phyloP scores from a whole-genome alignment of 2,797 vertebrate genomes.

The Nothura maculosa region DNA sequence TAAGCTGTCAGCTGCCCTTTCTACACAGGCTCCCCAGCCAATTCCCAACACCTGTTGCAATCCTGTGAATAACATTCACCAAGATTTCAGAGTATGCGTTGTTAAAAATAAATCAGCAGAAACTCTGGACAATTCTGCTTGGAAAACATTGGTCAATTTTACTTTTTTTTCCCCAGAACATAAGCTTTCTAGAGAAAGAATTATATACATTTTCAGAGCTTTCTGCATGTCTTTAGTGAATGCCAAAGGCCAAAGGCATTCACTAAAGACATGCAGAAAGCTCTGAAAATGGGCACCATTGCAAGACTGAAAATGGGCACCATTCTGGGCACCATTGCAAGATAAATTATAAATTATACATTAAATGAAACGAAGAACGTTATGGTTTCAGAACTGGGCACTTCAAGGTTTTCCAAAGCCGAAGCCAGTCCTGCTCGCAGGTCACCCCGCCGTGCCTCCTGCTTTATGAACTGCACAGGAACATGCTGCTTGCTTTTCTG shows the following conservation, averaged over 20 bases:
- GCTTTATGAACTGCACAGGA: neutral
- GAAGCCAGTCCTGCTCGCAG: rapidly evolving
- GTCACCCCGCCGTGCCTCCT: rapidly evolving
- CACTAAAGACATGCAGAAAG: too few relatives aligned
- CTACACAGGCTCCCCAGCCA: slow-evolving; percentile 49
- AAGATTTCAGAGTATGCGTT: neutral
- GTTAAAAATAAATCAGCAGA: slow-evolving; percentile 44
- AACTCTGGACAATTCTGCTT: slow-evolving; percentile 11
- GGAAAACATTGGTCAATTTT: neutral
- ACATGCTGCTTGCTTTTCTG: neutral
- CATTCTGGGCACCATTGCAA: slow-evolving; percentile 16
- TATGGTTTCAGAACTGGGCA: neutral
- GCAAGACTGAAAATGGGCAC: too few relatives aligned
- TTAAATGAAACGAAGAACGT: neutral
- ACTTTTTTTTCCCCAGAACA: neutral
- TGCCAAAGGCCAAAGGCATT: too few relatives aligned
- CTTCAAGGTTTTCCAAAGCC: neutral
- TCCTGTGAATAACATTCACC: neutral
- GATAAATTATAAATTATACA: slow-evolving; percentile 37
- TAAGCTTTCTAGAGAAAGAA: slow-evolving; percentile 39
- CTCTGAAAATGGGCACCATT: too few relatives aligned
- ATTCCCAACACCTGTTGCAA: slow-evolving; percentile 68
- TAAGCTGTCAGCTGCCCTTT: slow-evolving; percentile 44
- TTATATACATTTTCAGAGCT: neutral
- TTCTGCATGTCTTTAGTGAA: neutral